These are phyloP conservation scores for Hemicordylus capensis DNA, from an alignment of 2,113 vertebrate species.

Conservation along the genomic window DNA sequence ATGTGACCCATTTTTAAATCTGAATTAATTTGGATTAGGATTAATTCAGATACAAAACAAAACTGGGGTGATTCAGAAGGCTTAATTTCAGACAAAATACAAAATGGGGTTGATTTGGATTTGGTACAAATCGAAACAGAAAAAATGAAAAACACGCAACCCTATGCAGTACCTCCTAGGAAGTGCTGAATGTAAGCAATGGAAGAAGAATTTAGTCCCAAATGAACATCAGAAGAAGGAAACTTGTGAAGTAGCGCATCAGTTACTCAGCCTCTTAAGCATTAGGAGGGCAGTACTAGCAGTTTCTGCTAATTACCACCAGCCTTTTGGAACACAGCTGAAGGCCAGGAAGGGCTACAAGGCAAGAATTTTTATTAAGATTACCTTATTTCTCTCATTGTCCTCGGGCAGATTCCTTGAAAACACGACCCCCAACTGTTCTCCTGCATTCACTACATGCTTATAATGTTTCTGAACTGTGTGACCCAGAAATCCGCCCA, in stretches of 20 bases:
- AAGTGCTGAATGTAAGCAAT: background rate
- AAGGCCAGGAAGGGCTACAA: background rate
- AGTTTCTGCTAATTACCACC: background rate
- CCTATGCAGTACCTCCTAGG: background rate
- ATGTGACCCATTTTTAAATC: too few relatives aligned
- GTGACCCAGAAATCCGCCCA: conserved; percentile 6
- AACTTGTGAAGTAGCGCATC: conserved; percentile 16
- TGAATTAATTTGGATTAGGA: too few relatives aligned
- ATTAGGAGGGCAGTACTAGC: background rate
- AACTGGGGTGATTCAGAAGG: too few relatives aligned
- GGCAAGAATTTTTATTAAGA: background rate
- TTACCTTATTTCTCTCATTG: background rate
- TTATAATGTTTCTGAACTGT: conserved; percentile 18
- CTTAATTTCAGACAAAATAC: too few relatives aligned
- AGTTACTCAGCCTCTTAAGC: background rate
- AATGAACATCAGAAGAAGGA: background rate
- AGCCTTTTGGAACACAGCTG: background rate
- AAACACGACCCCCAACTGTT: background rate
- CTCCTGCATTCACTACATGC: background rate
- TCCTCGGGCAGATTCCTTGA: conserved; percentile 3
- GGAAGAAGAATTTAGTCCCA: background rate
- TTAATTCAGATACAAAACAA: too few relatives aligned
- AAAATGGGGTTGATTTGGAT: too few relatives aligned
- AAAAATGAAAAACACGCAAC: too few relatives aligned
- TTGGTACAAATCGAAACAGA: too few relatives aligned